A percentile compares a stretch with the other conserved stretches of the same genome.
phyloP scores from a whole-genome alignment of 2,113 vertebrate genomes.

The Apeltes quadracus region DNA sequence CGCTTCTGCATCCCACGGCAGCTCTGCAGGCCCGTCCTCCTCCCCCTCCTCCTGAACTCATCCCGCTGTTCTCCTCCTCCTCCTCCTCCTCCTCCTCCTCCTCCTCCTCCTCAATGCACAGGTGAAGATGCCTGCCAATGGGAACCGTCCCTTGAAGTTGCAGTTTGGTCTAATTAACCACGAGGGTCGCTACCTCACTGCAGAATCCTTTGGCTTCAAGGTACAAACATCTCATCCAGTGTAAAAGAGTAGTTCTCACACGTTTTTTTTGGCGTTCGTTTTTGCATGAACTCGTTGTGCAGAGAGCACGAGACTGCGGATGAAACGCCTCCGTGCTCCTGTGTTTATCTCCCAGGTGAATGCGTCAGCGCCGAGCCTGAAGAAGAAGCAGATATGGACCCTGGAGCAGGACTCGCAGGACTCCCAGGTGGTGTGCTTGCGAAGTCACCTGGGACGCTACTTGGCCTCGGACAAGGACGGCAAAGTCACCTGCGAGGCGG shows the following conservation, averaged over 20 bases:
- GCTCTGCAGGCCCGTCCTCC: not conserved
- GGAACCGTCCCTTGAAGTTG: slow-evolving; percentile 89
- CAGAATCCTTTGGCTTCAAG: slow-evolving; percentile 94
- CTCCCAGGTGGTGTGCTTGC: slow-evolving; percentile 87
- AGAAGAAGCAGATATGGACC: slow-evolving; percentile 94
- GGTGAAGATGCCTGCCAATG: slow-evolving; percentile 90
- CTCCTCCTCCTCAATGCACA: slow-evolving; percentile 31
- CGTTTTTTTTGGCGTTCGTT: not conserved
- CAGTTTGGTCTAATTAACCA: slow-evolving; percentile 94
- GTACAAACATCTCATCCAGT: slow-evolving; percentile 39
- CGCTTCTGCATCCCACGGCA: not conserved
- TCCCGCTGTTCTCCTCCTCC: not conserved
- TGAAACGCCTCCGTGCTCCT: not conserved
- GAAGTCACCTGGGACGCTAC: slow-evolving; percentile 93
- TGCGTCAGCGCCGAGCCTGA: slow-evolving; percentile 91
- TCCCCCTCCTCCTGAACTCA: not conserved
- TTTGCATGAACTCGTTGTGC: not conserved
- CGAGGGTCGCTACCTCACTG: slow-evolving; percentile 91
- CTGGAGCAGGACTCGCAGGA: slow-evolving; percentile 91
- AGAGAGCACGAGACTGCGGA: not conserved
- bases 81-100: slow-evolving; percentile 14
- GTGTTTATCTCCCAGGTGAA: slow-evolving; percentile 79
- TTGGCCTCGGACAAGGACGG: slow-evolving; percentile 91
- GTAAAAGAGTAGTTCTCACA: no score
- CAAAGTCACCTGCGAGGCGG: slow-evolving; percentile 88